Evolutionary conservation across 1,140 invertebrate genomes (phyloP).

Genomic region (Pentalonia nigronervosa): DNA sequence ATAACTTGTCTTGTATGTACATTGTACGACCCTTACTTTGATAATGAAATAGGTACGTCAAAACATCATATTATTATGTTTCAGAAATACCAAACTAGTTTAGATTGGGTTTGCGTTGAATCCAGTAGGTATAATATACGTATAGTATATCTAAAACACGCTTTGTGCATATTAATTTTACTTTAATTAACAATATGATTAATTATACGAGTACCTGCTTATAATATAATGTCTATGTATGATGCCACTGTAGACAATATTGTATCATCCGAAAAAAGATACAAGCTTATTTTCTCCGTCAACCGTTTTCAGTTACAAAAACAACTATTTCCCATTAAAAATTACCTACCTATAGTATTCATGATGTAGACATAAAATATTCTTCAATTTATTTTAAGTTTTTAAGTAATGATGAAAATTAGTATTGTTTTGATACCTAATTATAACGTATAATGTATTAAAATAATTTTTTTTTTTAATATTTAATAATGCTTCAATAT

Average conservation of each 20-base stretch:
- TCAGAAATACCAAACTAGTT: constrained; percentile 23
- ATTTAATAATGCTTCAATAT: too few relatives aligned
- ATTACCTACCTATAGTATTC: background rate
- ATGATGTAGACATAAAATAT: background rate
- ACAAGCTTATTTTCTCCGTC: background rate
- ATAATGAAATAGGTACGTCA: background rate
- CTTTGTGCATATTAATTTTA: constrained; percentile 27
- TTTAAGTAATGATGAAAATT: background rate
- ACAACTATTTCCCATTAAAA: background rate
- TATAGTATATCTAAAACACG: background rate
- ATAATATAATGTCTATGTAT: constrained; percentile 5
- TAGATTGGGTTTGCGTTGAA: background rate
- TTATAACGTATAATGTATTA: too few relatives aligned
- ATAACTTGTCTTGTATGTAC: background rate
- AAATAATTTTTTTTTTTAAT: too few relatives aligned
- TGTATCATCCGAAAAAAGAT: background rate
- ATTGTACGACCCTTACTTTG: background rate
- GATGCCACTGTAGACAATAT: background rate
- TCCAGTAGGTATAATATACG: background rate
- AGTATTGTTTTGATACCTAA: background rate
- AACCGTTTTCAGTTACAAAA: background rate
- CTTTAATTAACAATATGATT: constrained; percentile 4
- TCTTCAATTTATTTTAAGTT: background rate
- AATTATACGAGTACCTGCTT: background rate
- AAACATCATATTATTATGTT: background rate